phyloP scores from a whole-genome alignment of 2,113 vertebrate genomes.

The Lasiurus borealis region DNA sequence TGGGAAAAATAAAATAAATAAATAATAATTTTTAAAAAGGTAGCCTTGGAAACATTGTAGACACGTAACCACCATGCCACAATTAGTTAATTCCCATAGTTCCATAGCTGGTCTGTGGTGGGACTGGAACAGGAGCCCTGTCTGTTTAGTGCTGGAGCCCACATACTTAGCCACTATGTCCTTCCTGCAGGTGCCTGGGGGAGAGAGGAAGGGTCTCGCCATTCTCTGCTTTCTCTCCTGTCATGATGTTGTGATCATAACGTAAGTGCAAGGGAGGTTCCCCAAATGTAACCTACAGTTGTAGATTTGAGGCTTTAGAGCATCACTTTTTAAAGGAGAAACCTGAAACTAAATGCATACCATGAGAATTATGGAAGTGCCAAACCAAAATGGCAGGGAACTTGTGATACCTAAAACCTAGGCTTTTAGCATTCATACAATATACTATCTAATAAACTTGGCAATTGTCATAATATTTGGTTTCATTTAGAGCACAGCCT shows the following conservation, averaged over 20 bases:
- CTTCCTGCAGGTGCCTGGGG: neutral
- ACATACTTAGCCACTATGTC: neutral
- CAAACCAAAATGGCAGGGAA: conserved; percentile 60
- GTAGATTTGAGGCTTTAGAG: neutral
- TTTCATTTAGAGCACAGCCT: conserved; percentile 74
- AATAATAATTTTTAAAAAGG: neutral
- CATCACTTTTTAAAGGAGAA: conserved; percentile 42
- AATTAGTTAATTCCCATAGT: neutral
- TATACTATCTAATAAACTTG: conserved; percentile 77
- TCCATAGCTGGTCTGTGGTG: neutral
- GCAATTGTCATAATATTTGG: conserved; percentile 82
- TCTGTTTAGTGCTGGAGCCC: neutral
- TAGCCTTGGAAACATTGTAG: neutral
- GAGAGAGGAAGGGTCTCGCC: neutral
- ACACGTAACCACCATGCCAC: no score
- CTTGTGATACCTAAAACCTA: conserved; percentile 53
- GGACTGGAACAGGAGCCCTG: neutral
- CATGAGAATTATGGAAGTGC: neutral
- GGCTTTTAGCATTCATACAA: conserved; percentile 56
- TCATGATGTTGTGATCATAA: neutral
- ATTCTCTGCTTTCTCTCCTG: neutral
- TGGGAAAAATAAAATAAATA: no score
- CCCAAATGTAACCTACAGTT: neutral
- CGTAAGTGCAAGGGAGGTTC: neutral
- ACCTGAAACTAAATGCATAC: conserved; percentile 63